These are phyloP conservation scores for Kryptopterus vitreolus DNA, from an alignment of 2,797 vertebrate genomes.

Conservation along the genomic window DNA sequence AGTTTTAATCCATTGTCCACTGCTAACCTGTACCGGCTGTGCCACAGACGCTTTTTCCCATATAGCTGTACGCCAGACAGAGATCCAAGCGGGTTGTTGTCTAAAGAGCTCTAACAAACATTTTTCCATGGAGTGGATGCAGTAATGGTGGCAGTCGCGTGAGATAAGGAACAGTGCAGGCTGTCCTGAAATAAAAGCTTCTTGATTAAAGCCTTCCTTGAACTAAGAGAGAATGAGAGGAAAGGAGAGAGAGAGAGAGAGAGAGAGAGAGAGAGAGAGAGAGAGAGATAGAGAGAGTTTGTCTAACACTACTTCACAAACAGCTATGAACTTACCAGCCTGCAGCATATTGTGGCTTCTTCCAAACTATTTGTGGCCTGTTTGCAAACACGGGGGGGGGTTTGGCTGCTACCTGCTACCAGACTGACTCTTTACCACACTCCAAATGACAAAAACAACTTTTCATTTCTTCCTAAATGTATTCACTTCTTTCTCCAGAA, in stretches of 20 bases:
- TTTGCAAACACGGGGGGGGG: constrained; percentile 49
- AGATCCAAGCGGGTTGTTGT: constrained; percentile 35
- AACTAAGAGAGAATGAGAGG: constrained; percentile 8
- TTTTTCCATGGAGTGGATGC: constrained; percentile 2
- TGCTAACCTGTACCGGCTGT: background rate
- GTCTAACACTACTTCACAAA: constrained; percentile 38
- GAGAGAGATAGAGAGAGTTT: background rate
- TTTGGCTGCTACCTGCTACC: background rate
- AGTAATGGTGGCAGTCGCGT: background rate
- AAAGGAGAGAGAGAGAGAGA: background rate
- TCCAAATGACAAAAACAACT: background rate
- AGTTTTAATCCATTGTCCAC: background rate
- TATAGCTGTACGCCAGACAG: constrained; percentile 22
- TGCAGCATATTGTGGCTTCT: constrained; percentile 40
- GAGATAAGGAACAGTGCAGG: constrained; percentile 41
- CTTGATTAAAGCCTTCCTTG: constrained; percentile 40
- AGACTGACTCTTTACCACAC: background rate
- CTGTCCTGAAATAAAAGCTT: constrained; percentile 43
- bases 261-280: background rate
- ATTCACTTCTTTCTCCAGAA: background rate
- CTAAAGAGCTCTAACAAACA: constrained; percentile 23
- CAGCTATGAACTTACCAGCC: constrained; percentile 45
- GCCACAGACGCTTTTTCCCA: background rate
- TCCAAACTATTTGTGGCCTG: constrained; percentile 42
- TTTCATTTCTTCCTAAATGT: background rate